Conservation (phyloP, 1,140 invertebrate genomes). For the Uloborus diversus region DNA sequence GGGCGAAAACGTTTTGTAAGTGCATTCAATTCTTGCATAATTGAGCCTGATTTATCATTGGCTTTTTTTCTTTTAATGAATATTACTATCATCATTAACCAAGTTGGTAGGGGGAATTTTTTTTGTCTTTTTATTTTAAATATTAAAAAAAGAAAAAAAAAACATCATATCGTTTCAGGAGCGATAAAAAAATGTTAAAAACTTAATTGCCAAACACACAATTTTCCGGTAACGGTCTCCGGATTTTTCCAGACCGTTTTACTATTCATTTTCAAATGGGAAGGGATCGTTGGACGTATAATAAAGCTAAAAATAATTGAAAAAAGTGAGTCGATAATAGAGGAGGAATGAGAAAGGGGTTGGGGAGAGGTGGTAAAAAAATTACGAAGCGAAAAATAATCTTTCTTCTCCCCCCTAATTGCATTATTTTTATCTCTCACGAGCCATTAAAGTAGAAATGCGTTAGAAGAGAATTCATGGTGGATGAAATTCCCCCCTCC, state of each 20-base stretch:
- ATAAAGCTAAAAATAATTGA: slow-evolving; percentile 44
- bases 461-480: too few relatives aligned
- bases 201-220: slow-evolving; percentile 50
- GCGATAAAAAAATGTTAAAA: slow-evolving; percentile 26
- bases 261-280: slow-evolving; percentile 9
- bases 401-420: slow-evolving; percentile 44
- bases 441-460: slow-evolving; percentile 45
- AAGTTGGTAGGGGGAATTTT: neutral
- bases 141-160: too few relatives aligned
- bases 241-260: slow-evolving; percentile 36
- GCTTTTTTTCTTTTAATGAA: slow-evolving; percentile 25
- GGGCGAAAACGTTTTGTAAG: slow-evolving; percentile 38
- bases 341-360: too few relatives aligned
- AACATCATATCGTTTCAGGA: too few relatives aligned
- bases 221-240: slow-evolving; percentile 45
- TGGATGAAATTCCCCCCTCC: too few relatives aligned
- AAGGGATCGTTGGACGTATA: neutral
- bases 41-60: slow-evolving; percentile 49
- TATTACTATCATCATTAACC: slow-evolving; percentile 51
- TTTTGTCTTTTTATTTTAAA: slow-evolving; percentile 24
- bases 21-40: slow-evolving; percentile 45
- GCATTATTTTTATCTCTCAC: slow-evolving; percentile 50
- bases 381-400: slow-evolving; percentile 6
- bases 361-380: slow-evolving; percentile 6
- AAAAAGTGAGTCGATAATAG: slow-evolving; percentile 35